Evolutionary conservation across 2,888 invertebrate genomes (phyloP).

Genomic region (Hemistola chrysoprasaria): DNA sequence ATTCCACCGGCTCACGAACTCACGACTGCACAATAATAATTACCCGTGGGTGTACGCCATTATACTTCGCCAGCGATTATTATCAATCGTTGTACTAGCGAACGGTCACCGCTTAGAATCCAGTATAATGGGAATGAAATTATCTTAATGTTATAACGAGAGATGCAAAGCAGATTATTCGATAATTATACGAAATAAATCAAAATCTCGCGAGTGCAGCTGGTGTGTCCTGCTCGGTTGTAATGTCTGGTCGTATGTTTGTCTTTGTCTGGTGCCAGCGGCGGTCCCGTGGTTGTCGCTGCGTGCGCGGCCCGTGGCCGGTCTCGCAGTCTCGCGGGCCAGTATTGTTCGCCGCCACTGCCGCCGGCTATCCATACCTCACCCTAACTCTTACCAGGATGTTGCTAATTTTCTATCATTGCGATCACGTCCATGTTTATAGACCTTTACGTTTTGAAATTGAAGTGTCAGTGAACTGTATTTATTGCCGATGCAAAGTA

Average conservation of each 20-base stretch:
- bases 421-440: slow-evolving; percentile 72
- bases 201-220: slow-evolving; percentile 65
- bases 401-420: slow-evolving; percentile 81
- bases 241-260: slow-evolving; percentile 30
- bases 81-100: slow-evolving; percentile 79
- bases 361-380: slow-evolving; percentile 72
- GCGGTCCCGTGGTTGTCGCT: slow-evolving; percentile 52
- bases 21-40: slow-evolving; percentile 82
- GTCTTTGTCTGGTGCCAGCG: slow-evolving; percentile 53
- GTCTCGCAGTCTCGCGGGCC: slow-evolving; percentile 19
- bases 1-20: slow-evolving; percentile 79
- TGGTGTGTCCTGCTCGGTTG: slow-evolving; percentile 47
- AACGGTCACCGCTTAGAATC: slow-evolving; percentile 78
- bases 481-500: slow-evolving; percentile 61
- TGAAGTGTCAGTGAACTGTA: slow-evolving; percentile 73
- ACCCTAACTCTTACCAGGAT: slow-evolving; percentile 75
- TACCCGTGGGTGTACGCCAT: slow-evolving; percentile 83
- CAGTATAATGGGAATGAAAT: slow-evolving; percentile 77
- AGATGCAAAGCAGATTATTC: slow-evolving; percentile 81
- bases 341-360: slow-evolving; percentile 64
- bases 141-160: slow-evolving; percentile 80
- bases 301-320: slow-evolving; percentile 52
- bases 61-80: slow-evolving; percentile 81
- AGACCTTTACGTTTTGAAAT: slow-evolving; percentile 71
- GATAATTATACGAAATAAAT: slow-evolving; percentile 80